Base-by-base conservation (phyloP, 2,888 invertebrate species). In the Dromius quadrimaculatus region DNA sequence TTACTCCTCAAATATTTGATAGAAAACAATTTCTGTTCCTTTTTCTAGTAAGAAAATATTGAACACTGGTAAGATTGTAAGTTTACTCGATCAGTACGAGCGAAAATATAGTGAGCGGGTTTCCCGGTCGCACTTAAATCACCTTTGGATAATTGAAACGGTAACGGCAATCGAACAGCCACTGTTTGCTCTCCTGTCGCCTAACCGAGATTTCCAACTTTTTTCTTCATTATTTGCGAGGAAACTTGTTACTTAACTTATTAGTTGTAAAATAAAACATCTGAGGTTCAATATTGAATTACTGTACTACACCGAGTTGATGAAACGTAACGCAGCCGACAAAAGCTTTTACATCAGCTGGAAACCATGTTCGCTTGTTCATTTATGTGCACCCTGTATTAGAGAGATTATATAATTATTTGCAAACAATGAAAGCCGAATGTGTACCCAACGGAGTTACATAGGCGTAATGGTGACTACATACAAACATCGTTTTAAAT, bases 341-440 rank as follows among this genome's bases (percentile, higher is more conserved):
- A 22, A 47, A 47, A 22, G 47, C 19, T 8, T 22, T n/a, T 11
- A 32, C 34, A 32, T 11, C 59, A 36, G 34, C 36, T 59, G 59
- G n/a, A 59, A 34, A 4, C 19, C 59, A 6, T 59, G 59, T 59
- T 36, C 36, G 57, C 57, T 32, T 57, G 59, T 59, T 36, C 36
- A 19, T 36, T 59, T 59, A 59, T 36, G 36, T 36, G 20, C 34
- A 57, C 32, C 59, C 59, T 19, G 59, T 59, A 59, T 59, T 59
- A 59, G 19, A n/a, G 36, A 47, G 59, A 59, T 59, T 59, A 36
- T 59, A 36, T 36, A 59, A 59, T 36, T 59, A 59, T 59, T 36
- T 59, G 34, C 59, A 23, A 59, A 59, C 59, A 59, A 59, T 59
- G 59, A 59, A 59, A 59, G 32, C 50, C 50, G 50, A 54, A 54